Conservation (phyloP, 2,888 invertebrate species). For the Agrotis exclamationis region DNA sequence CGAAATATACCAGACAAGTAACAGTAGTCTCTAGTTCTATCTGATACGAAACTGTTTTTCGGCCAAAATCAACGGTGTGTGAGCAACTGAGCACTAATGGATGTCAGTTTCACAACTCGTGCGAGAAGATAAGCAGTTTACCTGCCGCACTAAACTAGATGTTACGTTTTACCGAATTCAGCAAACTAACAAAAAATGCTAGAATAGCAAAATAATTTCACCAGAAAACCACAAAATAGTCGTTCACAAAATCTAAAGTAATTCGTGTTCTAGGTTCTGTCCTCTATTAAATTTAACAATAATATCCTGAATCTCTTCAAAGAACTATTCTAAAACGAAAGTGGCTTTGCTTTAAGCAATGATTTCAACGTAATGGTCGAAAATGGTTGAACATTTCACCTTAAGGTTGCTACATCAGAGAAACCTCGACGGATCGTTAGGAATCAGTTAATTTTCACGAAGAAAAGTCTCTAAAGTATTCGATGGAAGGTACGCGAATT, state of each 20-base stretch:
- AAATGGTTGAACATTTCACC: slow-evolving; percentile 68
- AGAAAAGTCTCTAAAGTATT: slow-evolving; percentile 66
- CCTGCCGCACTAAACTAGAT: slow-evolving; percentile 17
- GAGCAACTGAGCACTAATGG: slow-evolving; percentile 34
- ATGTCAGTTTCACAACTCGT: slow-evolving; percentile 19
- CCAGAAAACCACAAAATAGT: background rate
- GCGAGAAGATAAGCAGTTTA: slow-evolving; percentile 32
- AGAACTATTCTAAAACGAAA: slow-evolving; percentile 53
- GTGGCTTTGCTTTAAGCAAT: slow-evolving; percentile 63
- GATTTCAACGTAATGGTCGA: slow-evolving; percentile 67
- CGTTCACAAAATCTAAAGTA: slow-evolving; percentile 15
- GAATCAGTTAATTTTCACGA: slow-evolving; percentile 69
- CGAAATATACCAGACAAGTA: background rate
- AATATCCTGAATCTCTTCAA: slow-evolving; percentile 22
- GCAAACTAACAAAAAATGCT: background rate
- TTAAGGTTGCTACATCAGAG: slow-evolving; percentile 61
- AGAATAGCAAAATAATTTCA: background rate
- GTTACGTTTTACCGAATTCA: slow-evolving; percentile 18
- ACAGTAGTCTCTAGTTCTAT: too few species aligned
- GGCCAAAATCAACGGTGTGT: slow-evolving; percentile 36
- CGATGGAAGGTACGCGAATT: slow-evolving; percentile 66
- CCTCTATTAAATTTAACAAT: slow-evolving; percentile 31
- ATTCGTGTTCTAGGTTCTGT: slow-evolving; percentile 6
- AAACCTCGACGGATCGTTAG: slow-evolving; percentile 62
- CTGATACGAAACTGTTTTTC: slow-evolving; percentile 21